Conservation (phyloP, 2,797 vertebrate species). For the Enteromius radiatus region DNA sequence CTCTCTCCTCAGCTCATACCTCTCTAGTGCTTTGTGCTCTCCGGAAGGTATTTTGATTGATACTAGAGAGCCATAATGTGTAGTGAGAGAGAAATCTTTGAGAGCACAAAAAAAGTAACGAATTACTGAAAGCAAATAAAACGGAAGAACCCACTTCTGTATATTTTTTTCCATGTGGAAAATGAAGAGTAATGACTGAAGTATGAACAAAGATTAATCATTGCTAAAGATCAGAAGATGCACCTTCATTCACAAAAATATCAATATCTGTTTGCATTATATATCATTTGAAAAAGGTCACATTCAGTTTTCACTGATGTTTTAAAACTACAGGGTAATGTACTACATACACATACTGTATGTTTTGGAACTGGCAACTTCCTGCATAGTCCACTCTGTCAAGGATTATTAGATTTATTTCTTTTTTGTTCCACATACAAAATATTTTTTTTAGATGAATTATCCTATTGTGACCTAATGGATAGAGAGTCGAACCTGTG, state of each 20-base stretch:
- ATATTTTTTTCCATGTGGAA: slow-evolving; percentile 11
- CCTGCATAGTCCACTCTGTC: neutral
- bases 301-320: neutral
- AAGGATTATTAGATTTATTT: no score
- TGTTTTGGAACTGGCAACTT: neutral
- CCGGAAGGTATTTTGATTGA: slow-evolving; percentile 45
- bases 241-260: neutral
- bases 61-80: slow-evolving; percentile 4
- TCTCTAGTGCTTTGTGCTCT: slow-evolving; percentile 11
- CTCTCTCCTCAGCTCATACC: slow-evolving; percentile 3
- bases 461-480: no score
- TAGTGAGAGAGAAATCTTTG: slow-evolving; percentile 28
- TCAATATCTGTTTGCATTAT: slow-evolving; percentile 3
- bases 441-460: no score
- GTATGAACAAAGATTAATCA: slow-evolving; percentile 26
- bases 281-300: neutral
- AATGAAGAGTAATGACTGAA: slow-evolving; percentile 21
- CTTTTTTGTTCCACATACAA: no score
- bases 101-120: slow-evolving; percentile 16
- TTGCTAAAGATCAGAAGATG: slow-evolving; percentile 14
- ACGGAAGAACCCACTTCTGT: neutral
- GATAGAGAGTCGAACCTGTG: no score
- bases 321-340: neutral
- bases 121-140: slow-evolving; percentile 5
- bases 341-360: neutral